Evolutionary conservation across 2,888 invertebrate species (phyloP).

Genomic region (Monopis laevigella): DNA sequence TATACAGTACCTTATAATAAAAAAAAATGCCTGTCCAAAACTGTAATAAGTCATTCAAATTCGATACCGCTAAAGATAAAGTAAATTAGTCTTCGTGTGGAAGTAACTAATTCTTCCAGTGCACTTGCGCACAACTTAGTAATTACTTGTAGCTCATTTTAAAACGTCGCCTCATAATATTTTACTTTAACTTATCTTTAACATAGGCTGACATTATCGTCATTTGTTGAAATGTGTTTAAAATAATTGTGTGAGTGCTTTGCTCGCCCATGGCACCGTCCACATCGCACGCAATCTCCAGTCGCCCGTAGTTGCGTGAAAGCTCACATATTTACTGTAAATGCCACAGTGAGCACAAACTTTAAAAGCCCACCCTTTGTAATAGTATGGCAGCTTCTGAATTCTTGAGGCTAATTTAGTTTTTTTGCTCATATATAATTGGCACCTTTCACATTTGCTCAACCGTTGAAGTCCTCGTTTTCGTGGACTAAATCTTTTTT

Average conservation of each 20-base stretch:
- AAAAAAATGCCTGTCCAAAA: too few species aligned
- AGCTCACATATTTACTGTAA: slow-evolving; percentile 63
- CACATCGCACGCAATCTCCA: slow-evolving; percentile 48
- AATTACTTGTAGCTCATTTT: too few species aligned
- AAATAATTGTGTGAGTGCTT: slow-evolving; percentile 59
- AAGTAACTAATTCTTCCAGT: too few species aligned
- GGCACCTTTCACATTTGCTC: slow-evolving; percentile 6
- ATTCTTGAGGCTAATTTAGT: slow-evolving; percentile 9
- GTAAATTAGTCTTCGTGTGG: too few species aligned
- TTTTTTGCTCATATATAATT: slow-evolving; percentile 6
- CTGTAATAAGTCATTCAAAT: too few species aligned
- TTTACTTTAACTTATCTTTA: slow-evolving; percentile 44
- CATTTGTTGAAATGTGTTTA: slow-evolving; percentile 67
- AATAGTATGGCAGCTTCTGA: slow-evolving; percentile 10
- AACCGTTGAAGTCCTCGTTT: slow-evolving; percentile 2
- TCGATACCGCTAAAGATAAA: too few species aligned
- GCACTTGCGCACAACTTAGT: too few species aligned
- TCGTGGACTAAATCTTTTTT: not conserved
- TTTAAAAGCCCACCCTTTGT: slow-evolving; percentile 12
- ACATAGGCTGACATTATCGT: slow-evolving; percentile 55
- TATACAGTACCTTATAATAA: too few species aligned
- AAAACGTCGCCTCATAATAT: not conserved
- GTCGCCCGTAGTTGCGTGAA: slow-evolving; percentile 31
- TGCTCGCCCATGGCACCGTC: slow-evolving; percentile 49
- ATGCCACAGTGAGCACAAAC: slow-evolving; percentile 25